These are phyloP conservation scores for Bedellia somnulentella DNA, from an alignment of 2,888 invertebrate genomes.

Conservation along the genomic window DNA sequence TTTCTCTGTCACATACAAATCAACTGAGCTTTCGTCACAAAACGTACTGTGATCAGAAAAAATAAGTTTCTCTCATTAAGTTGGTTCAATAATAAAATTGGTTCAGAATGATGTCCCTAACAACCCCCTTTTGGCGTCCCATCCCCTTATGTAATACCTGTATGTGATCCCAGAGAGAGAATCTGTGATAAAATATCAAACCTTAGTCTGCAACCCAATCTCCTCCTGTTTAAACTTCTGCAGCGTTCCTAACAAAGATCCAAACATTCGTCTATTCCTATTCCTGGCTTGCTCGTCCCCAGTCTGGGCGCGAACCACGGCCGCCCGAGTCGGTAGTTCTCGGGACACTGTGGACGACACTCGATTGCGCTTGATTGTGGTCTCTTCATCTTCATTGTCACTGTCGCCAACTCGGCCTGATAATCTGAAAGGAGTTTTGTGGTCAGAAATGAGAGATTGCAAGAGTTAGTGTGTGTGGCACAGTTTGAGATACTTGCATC, in stretches of 20 bases:
- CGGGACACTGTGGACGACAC: slow-evolving; percentile 76
- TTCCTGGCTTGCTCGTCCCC: slow-evolving; percentile 79
- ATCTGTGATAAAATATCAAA: no score
- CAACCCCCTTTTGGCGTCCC: no score
- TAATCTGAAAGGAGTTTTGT: slow-evolving; percentile 20
- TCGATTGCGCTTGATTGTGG: slow-evolving; percentile 27
- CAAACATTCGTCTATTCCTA: slow-evolving; percentile 94
- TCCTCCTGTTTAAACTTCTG: slow-evolving; percentile 96
- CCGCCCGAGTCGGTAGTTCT: slow-evolving; percentile 75
- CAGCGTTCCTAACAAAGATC: slow-evolving; percentile 89
- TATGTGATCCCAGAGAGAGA: no score
- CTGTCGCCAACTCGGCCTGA: slow-evolving; percentile 46
- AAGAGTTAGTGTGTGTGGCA: not conserved
- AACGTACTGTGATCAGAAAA: no score
- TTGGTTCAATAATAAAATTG: no score
- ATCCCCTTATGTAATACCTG: no score
- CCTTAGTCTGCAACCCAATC: slow-evolving; percentile 81
- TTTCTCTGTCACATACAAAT: no score
- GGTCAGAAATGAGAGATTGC: no score
- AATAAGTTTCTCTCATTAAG: no score
- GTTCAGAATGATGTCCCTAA: no score
- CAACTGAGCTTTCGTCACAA: no score
- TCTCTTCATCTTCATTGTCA: slow-evolving; percentile 40
- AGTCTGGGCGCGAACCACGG: slow-evolving; percentile 70
- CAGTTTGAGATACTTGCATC: no score